A percentile compares a stretch with the other conserved stretches of the same genome.
These are phyloP conservation scores for Cetonia aurata DNA, from an alignment of 2,888 invertebrate species.

Conservation along the genomic window DNA sequence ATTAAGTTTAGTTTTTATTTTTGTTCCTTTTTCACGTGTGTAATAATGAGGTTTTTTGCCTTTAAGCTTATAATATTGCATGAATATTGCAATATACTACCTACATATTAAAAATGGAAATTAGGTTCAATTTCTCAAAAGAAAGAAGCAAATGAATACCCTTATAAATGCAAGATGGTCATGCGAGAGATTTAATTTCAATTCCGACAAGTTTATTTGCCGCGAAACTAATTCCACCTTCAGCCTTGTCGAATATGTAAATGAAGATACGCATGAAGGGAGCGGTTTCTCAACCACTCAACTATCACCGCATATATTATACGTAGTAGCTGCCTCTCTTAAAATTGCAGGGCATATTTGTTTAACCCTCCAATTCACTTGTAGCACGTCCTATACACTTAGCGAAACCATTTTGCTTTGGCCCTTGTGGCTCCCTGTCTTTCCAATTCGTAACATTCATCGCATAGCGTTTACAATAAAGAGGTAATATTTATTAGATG, in stretches of 20 bases:
- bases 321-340: conserved; percentile 14
- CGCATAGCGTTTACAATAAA: too few species aligned
- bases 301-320: conserved; percentile 35
- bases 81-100: too few species aligned
- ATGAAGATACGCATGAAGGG: conserved; percentile 13
- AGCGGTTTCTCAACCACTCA: conserved; percentile 30
- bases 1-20: neutral
- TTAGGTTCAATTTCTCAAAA: too few species aligned
- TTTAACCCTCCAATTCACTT: conserved; percentile 37
- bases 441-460: too few species aligned
- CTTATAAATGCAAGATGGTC: too few species aligned
- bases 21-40: neutral
- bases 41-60: too few species aligned
- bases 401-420: conserved; percentile 19
- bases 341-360: conserved; percentile 34
- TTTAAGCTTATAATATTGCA: too few species aligned
- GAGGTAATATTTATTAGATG: too few species aligned
- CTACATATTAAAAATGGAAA: too few species aligned
- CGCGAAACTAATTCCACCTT: conserved; percentile 34
- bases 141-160: too few species aligned
- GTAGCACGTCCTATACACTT: conserved; percentile 32
- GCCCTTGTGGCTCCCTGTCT: too few species aligned
- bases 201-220: conserved; percentile 30
- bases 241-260: conserved; percentile 36
- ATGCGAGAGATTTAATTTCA: conserved; percentile 5